Conservation (phyloP, 2,888 invertebrate genomes). For the Epistrophe eligans region DNA sequence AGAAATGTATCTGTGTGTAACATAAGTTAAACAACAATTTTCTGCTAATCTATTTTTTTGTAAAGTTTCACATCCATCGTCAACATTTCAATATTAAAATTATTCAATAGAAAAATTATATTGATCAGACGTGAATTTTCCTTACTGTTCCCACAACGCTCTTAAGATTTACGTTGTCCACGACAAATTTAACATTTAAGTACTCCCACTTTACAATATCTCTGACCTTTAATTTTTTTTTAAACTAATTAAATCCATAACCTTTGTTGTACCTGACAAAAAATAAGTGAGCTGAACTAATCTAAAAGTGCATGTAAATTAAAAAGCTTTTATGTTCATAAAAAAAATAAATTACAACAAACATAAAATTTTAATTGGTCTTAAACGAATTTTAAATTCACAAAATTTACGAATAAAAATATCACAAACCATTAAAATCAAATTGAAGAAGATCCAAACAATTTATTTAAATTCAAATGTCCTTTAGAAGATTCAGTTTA, state of each 20-base stretch:
- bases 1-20: too few species aligned
- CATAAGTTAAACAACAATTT: too few species aligned
- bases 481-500: not conserved
- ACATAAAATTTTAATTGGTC: conserved; percentile 6
- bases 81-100: too few species aligned
- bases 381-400: not conserved
- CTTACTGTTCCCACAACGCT: too few species aligned
- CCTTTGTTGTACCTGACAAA: not conserved
- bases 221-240: not conserved
- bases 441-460: conserved; percentile 8
- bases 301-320: not conserved
- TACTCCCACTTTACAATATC: too few species aligned
- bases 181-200: too few species aligned
- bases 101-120: too few species aligned
- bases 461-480: not conserved
- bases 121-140: too few species aligned
- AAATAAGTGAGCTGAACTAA: not conserved
- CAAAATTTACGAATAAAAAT: not conserved
- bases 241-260: not conserved
- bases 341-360: not conserved
- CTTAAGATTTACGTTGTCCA: too few species aligned
- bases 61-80: too few species aligned
- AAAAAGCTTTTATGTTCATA: not conserved
- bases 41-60: too few species aligned
- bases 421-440: conserved; percentile 17